Conservation (phyloP, 2,113 vertebrate species). For the Megaceryle torquata region DNA sequence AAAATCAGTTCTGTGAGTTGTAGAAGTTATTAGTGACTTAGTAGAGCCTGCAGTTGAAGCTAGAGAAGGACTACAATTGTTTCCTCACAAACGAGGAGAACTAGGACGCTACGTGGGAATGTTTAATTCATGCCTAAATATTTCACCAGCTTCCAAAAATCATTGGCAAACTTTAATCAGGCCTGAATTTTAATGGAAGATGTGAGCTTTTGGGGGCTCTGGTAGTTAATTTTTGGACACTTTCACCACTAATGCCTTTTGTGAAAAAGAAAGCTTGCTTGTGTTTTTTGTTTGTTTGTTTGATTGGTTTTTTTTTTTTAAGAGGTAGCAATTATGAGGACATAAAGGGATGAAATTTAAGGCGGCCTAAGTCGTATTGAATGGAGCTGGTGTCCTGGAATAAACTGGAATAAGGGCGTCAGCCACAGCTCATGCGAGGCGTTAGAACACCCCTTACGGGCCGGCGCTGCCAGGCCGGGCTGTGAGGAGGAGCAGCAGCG, state of each 20-base stretch:
- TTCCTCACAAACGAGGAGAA: neutral
- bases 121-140: neutral
- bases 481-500: neutral
- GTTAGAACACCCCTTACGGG: neutral
- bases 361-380: accelerated
- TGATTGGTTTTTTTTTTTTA: neutral
- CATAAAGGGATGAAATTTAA: neutral
- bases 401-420: neutral
- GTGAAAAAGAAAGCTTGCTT: neutral
- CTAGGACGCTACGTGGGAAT: neutral
- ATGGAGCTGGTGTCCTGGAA: neutral
- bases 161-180: neutral
- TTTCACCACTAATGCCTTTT: accelerated
- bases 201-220: neutral
- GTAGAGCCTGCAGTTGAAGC: neutral
- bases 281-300: neutral
- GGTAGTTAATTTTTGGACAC: neutral
- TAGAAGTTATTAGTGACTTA: neutral
- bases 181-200: neutral
- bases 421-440: neutral
- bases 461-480: neutral
- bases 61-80: neutral
- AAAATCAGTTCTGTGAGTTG: neutral
- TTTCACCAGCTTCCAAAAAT: neutral
- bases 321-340: neutral